These are phyloP conservation scores for Venturia canescens DNA, from an alignment of 1,140 invertebrate genomes.

Conservation along the genomic window DNA sequence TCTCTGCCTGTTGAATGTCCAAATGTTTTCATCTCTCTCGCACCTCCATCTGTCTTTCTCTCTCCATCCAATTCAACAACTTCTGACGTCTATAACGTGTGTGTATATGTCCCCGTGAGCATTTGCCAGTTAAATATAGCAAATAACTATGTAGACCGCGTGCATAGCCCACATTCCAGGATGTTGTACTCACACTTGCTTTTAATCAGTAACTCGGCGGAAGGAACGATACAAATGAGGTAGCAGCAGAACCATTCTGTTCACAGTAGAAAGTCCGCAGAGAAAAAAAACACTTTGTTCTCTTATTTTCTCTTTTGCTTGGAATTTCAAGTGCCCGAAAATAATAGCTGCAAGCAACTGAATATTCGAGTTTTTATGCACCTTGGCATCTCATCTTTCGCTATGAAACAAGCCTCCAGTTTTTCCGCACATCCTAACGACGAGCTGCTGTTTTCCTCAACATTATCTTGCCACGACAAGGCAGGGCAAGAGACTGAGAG, in stretches of 20 bases:
- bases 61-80: constrained; percentile 3
- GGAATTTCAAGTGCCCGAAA: too few species aligned
- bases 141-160: not conserved
- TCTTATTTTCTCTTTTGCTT: too few species aligned
- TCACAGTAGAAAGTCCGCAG: too few species aligned
- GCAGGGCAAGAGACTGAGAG: too few species aligned
- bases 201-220: constrained; percentile 39
- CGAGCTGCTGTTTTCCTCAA: too few species aligned
- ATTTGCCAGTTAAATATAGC: constrained; percentile 33
- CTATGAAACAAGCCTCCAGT: too few species aligned
- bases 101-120: constrained; percentile 29
- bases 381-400: too few species aligned
- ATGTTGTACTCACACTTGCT: constrained; percentile 19
- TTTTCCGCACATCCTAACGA: too few species aligned
- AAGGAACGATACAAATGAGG: constrained; percentile 9
- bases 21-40: not conserved
- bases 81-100: not conserved
- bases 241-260: not conserved
- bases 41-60: not conserved
- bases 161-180: not conserved
- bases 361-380: too few species aligned
- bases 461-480: too few species aligned
- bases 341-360: too few species aligned
- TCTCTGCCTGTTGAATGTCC: constrained; percentile 7
- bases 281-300: too few species aligned